These are phyloP conservation scores for Prionace glauca DNA, from an alignment of 2,797 vertebrate species.

Conservation along the genomic window DNA sequence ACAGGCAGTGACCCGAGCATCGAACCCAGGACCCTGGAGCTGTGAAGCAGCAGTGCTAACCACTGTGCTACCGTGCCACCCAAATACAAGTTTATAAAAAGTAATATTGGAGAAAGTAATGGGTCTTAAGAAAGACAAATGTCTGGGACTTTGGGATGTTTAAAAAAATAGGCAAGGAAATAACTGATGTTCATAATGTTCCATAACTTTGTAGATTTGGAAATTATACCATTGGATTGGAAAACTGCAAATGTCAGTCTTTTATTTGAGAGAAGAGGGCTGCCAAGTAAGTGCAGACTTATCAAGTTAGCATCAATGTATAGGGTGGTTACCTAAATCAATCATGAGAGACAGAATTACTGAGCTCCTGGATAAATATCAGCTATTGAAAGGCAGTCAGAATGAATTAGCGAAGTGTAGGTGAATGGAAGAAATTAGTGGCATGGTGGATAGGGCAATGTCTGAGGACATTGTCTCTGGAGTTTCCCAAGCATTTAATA, in stretches of 20 bases:
- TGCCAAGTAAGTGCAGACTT: neutral
- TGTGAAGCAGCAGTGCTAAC: no score
- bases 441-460: neutral
- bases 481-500: neutral
- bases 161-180: neutral
- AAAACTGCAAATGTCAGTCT: neutral
- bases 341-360: neutral
- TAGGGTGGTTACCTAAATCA: neutral
- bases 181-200: neutral
- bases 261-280: neutral
- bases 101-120: neutral
- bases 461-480: neutral
- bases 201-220: neutral
- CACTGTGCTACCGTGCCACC: no score
- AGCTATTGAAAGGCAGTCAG: neutral
- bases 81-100: neutral
- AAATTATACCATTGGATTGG: neutral
- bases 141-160: neutral
- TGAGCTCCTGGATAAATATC: neutral
- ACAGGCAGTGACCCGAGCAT: no score
- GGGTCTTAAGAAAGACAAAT: neutral
- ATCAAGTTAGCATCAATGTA: neutral
- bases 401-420: neutral
- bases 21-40: no score
- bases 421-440: neutral